Evolutionary conservation across 1,140 invertebrate genomes (phyloP), one percentile per base, ranked within the genome.

Genomic region (Latrodectus geometricus): DNA sequence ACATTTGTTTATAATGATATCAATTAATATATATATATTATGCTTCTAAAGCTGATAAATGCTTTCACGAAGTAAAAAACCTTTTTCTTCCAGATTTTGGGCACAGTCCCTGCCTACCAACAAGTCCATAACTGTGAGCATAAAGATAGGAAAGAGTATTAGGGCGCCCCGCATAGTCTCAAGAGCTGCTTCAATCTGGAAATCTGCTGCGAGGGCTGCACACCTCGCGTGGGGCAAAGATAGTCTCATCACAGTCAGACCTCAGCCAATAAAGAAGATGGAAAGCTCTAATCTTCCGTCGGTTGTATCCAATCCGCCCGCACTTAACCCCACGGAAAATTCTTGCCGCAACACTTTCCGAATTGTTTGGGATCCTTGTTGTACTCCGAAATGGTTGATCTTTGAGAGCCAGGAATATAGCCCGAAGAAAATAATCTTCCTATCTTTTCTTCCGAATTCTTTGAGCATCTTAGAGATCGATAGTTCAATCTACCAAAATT

Each of bases 191-290:
- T 83, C 72, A 83, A 74, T 83, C 70, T 68, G 21, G 56, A 83
- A 74, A 83, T 83, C 79, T 81, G 75, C n/a, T 73, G 80, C 70
- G 66, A 15, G 52, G 68, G 68, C n/a, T 3, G 17, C 20, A 21
- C 20, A n/a, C n/a, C 68, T 20, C n/a, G 68, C 17, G 11, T 21
- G 11, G 11, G 54, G 54, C 11, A n/a, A 21, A 23, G 17, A 69
- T 69, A 65, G 52, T n/a, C 68, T 72, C 80, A 83, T 83, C 80
- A 21, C 52, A 74, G 80, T 83, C 80, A 80, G 50, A 61, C 78
- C 78, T 65, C 17, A 21, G 70, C 80, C 80, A 83, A 83, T 83
- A 83, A 83, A 83, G 54, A 83, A 15, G 80, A 83, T 83, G 48
- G 70, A 83, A 83, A 23, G 23, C 52, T 69, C 80, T 74, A 83